phyloP scores from a whole-genome alignment of 2,797 vertebrate genomes.

The Carcharodon carcharias region DNA sequence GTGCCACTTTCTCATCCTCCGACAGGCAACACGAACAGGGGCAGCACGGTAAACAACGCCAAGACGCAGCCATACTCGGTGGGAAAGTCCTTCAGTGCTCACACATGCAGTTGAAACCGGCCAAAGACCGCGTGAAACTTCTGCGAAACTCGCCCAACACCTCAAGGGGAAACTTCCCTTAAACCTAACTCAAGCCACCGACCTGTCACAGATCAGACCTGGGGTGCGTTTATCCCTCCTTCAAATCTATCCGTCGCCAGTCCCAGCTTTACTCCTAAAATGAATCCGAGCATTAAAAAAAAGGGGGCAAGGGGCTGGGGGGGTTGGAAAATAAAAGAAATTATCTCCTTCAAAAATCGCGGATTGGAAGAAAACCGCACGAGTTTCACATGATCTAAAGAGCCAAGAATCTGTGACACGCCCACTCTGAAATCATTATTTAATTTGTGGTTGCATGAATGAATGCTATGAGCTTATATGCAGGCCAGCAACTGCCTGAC shows the following conservation, averaged over 20 bases:
- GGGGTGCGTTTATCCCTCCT: not conserved
- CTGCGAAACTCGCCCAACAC: not conserved
- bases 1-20: slow-evolving; percentile 57
- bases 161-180: not conserved
- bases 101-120: not conserved
- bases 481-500: not conserved
- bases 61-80: not conserved
- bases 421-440: slow-evolving; percentile 8
- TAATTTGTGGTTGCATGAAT: not conserved
- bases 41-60: slow-evolving; percentile 42
- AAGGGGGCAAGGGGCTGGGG: not conserved
- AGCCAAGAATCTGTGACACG: not conserved
- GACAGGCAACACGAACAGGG: slow-evolving; percentile 59
- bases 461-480: not conserved
- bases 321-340: too few relatives aligned
- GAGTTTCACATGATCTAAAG: not conserved
- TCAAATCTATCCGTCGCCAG: not conserved
- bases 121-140: not conserved
- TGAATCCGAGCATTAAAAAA: not conserved
- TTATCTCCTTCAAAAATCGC: not conserved
- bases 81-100: not conserved
- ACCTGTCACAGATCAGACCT: not conserved
- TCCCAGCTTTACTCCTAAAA: not conserved
- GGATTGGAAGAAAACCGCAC: not conserved
- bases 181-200: not conserved